phyloP scores from a whole-genome alignment of 2,888 invertebrate species.

The Creontiades dilutus region DNA sequence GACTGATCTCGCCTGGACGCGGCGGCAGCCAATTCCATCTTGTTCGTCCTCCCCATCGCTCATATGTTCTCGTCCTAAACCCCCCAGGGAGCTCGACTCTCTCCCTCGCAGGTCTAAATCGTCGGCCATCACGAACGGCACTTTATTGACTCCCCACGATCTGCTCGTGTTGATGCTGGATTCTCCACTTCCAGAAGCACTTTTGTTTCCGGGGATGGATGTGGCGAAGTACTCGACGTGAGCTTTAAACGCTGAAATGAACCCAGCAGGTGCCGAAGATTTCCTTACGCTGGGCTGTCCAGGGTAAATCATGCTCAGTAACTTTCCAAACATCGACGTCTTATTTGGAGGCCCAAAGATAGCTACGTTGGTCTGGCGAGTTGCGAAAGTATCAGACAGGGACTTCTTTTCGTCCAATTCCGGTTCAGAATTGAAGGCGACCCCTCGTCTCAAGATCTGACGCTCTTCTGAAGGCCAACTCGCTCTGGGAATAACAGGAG shows the following conservation, averaged over 20 bases:
- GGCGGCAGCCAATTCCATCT: conserved; percentile 35
- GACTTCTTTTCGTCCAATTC: conserved; percentile 72
- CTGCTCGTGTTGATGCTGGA: conserved; percentile 81
- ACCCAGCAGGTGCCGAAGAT: conserved; percentile 81
- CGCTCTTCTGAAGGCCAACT: conserved; percentile 87
- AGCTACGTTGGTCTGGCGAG: background rate
- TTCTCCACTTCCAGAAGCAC: conserved; percentile 76
- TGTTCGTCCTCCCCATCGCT: conserved; percentile 67
- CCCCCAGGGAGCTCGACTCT: conserved; percentile 36
- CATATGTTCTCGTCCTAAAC: conserved; percentile 48
- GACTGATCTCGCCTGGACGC: conserved; percentile 73
- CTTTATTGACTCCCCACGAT: conserved; percentile 73
- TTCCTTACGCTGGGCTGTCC: conserved; percentile 83
- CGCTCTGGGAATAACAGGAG: conserved; percentile 87
- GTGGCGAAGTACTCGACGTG: conserved; percentile 87
- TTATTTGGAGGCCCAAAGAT: conserved; percentile 41
- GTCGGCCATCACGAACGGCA: conserved; percentile 68
- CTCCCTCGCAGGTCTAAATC: conserved; percentile 47
- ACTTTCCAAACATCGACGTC: conserved; percentile 78
- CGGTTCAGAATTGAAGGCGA: conserved; percentile 75
- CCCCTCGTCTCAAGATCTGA: conserved; percentile 82
- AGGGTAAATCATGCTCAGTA: conserved; percentile 82
- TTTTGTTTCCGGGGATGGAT: conserved; percentile 83
- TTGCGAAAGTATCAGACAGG: background rate
- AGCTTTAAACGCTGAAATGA: conserved; percentile 85